These are phyloP conservation scores for Gymnocypris eckloni DNA, from an alignment of 2,797 vertebrate genomes.

Conservation along the genomic window DNA sequence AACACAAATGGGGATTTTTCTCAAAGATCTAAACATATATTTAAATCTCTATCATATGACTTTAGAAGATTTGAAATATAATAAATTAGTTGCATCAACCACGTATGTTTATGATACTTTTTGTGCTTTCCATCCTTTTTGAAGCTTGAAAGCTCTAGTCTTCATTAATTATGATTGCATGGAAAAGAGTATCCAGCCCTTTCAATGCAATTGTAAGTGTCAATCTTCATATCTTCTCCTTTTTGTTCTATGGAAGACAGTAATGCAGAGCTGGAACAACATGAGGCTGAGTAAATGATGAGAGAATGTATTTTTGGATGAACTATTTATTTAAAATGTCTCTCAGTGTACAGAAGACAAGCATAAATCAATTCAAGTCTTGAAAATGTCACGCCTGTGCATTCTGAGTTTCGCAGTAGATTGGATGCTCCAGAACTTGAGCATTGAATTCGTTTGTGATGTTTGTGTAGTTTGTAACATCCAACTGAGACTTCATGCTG, in stretches of 20 bases:
- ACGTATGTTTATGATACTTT: background rate
- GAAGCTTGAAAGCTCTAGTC: conserved; percentile 4
- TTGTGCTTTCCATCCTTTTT: background rate
- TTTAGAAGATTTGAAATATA: background rate
- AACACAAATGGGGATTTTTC: background rate
- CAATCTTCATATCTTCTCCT: background rate
- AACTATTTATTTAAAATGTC: background rate
- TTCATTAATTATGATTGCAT: background rate
- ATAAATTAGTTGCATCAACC: background rate
- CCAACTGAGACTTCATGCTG: background rate
- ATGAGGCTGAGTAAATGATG: conserved; percentile 5
- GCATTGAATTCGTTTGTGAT: background rate
- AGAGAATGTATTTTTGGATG: background rate
- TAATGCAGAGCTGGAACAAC: background rate
- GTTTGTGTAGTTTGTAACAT: conserved; percentile 3
- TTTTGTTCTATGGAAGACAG: no score
- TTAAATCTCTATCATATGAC: background rate
- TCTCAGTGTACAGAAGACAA: background rate
- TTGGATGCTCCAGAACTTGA: conserved; percentile 1
- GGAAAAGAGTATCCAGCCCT: background rate
- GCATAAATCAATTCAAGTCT: background rate
- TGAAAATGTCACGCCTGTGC: background rate
- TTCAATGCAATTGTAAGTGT: background rate
- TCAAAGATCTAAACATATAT: background rate
- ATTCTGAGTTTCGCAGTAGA: background rate